Evolutionary conservation across 2,113 vertebrate genomes (phyloP).

Genomic region (Cyphomyrus discorhynchus): DNA sequence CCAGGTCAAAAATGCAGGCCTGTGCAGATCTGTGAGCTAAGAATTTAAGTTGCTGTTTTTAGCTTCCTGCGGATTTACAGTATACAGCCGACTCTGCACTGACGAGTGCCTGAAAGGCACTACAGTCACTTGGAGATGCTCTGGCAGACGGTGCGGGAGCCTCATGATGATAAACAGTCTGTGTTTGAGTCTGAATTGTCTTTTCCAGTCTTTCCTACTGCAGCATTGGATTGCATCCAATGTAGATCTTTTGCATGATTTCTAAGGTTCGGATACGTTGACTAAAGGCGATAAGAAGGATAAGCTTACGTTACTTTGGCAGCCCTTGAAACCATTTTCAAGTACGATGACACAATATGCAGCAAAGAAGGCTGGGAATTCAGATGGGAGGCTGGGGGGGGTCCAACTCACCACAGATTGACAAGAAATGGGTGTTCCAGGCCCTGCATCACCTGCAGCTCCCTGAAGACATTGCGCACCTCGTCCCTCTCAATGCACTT

Average conservation of each 20-base stretch:
- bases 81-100: background rate
- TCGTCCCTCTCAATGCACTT: no score
- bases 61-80: background rate
- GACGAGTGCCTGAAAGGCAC: background rate
- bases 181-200: background rate
- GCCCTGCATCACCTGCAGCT: no score
- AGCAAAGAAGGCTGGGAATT: background rate
- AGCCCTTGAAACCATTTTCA: background rate
- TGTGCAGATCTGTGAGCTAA: background rate
- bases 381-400: no score
- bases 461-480: no score
- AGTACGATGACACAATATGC: background rate
- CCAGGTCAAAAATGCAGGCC: background rate
- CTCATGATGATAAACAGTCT: background rate
- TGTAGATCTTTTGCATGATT: background rate
- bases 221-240: background rate
- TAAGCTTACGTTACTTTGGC: background rate
- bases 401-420: no score
- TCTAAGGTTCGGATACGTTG: background rate
- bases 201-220: background rate
- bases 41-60: background rate
- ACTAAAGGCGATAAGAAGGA: background rate
- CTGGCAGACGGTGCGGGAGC: background rate
- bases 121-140: background rate
- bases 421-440: no score